Base-by-base conservation (phyloP, 2,113 vertebrate genomes). In the Girardinichthys multiradiatus region DNA sequence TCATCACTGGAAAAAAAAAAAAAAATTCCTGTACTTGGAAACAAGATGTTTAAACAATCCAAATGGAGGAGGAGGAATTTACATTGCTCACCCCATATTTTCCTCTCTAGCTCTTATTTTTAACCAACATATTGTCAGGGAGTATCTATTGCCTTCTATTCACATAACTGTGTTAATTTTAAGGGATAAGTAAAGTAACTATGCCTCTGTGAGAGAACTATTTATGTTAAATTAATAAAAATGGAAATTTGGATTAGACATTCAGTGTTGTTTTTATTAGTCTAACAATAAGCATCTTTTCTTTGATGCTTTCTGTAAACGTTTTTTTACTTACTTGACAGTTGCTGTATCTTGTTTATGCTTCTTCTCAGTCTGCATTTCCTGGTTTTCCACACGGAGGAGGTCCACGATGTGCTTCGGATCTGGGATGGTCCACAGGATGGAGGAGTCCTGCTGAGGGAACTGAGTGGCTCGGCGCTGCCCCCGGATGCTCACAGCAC, bases 341-440 rank as follows among this genome's bases (percentile, higher is more conserved):
- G 2, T 30, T 60, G 15, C 33, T 27, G 27, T 24, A 28, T 60
- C 31, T 24, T 65, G 2, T 63, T 54, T 74, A 42, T 57, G 6
- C 68, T 33, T 68, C 61, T 67, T 26, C 13, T 61, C 88, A 99
- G 98, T 86, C 91, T 99, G n/a, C 98, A 98, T 74, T 99, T 98
- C 90, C 92, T 98, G 89, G 98, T 99, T 33, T 99, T 97, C 82
- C 97, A 99, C 93, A 99, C 98, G 0, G 98, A 99, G 84, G 97
- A 99, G 80, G 95, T 99, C 54, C 98, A 99, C 0, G 98, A 99
- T 0, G 95, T 99, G 69, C 93, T 99, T 63, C 95, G 96, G 67
- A 95, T 99, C 86, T 99, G 98, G 98, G 98, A 99, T 0, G 98
- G 98, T 2, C 96, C 96, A 0, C 96, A 97, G 92, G 97, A 99